A percentile compares a stretch with the other conserved stretches of the same genome.
These are phyloP conservation scores for Triops cancriformis DNA, from an alignment of 1,140 invertebrate genomes.

Conservation along the genomic window DNA sequence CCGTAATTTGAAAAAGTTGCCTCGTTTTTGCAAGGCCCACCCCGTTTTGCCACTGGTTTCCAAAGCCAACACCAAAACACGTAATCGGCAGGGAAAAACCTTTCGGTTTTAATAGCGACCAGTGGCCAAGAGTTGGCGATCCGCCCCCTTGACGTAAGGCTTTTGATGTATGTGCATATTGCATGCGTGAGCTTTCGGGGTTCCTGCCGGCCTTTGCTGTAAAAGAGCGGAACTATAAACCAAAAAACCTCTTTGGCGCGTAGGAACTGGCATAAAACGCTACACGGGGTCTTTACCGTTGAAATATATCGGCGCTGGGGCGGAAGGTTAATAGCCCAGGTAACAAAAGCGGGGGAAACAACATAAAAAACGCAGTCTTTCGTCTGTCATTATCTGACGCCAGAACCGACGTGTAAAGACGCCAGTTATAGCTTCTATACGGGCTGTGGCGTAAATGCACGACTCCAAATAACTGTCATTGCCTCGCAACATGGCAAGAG, in stretches of 20 bases:
- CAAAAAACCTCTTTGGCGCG: neutral
- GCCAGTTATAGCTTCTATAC: slow-evolving; percentile 9
- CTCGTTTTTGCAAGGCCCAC: neutral
- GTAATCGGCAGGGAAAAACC: neutral
- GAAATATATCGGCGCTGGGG: slow-evolving; percentile 11
- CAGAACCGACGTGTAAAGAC: slow-evolving; percentile 13
- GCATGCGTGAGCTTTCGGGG: neutral
- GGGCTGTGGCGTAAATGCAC: slow-evolving; percentile 12
- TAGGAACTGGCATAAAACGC: slow-evolving; percentile 1
- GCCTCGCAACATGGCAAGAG: neutral
- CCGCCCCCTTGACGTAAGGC: neutral
- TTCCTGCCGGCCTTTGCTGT: neutral
- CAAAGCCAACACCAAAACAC: neutral
- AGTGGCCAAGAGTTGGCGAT: slow-evolving; percentile 4
- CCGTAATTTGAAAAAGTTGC: too few species aligned
- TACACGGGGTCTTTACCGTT: slow-evolving; percentile 9
- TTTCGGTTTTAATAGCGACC: neutral
- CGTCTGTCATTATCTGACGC: slow-evolving; percentile 12
- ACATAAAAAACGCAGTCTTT: slow-evolving; percentile 11
- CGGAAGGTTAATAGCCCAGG: slow-evolving; percentile 12
- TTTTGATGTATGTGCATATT: neutral
- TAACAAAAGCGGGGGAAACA: neutral
- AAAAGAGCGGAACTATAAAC: slow-evolving; percentile 10
- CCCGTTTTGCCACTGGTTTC: neutral
- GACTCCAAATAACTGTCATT: slow-evolving; percentile 14